Evolutionary conservation across 2,888 invertebrate genomes (phyloP), one percentile per base, ranked within the genome.

Genomic region (Drosophila melanosoma): DNA sequence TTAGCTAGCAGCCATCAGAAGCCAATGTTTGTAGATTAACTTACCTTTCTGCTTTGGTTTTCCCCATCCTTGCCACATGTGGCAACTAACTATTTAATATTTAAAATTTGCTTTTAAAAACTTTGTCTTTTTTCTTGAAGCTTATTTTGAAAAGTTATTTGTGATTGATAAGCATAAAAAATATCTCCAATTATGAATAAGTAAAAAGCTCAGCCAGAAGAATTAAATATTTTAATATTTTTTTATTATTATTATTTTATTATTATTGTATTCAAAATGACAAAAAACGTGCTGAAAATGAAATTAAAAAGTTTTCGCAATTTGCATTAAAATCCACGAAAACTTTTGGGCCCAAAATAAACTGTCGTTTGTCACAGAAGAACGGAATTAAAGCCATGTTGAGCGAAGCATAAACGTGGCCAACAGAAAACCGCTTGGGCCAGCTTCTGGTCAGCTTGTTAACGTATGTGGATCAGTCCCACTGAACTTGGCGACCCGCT

Each of bases 401-500:
- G 48, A 17, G 23, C 40, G 32, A 23, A 38, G 26, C 42, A 12
- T 3, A 33, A 57, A 40, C 20, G 15, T 73, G 74, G 17, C 60
- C 56, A 23, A 69, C 45, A 15, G 23, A 45, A 40, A 51, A 49
- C 48, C 60, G 49, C 52, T 49, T 42, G 48, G 45, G 56, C 74
- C 53, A 69, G 40, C 45, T 45, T 3, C 45, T 45, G 45, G 20
- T 23, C 42, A 20, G 38, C 11, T 38, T 52, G 23, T 35, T 69
- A 65, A 2, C 23, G 23, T 20, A 52, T 54, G 60, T 65, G 36
- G 57, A 52, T 53, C 52, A 67, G 65, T 56, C 65, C 83, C 67
- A 73, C 60, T 76, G 57, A 72, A 20, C 73, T 32, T 11, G 32
- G 2, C 61, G 73, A 85, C 79, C 79, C 69, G 70, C 54, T 66